A percentile compares a stretch with the other conserved stretches of the same genome.
These are phyloP conservation scores for Psophia crepitans DNA, from an alignment of 2,113 vertebrate species.

Conservation along the genomic window DNA sequence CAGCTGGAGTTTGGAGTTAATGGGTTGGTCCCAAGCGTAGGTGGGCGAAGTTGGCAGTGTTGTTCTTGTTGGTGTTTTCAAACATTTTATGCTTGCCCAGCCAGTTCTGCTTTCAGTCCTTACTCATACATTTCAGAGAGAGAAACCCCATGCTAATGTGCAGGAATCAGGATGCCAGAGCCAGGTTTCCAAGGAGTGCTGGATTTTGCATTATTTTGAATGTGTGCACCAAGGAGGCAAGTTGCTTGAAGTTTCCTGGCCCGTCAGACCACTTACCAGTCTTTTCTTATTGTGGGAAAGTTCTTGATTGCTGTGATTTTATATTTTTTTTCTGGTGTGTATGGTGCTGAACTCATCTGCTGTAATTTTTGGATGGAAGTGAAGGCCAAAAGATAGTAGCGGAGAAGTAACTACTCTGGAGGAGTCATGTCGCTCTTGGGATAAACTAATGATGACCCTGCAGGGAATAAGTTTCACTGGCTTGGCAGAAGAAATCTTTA, in stretches of 20 bases:
- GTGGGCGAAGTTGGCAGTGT: conserved; percentile 13
- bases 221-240: not conserved
- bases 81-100: conserved; percentile 42
- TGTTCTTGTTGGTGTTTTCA: conserved; percentile 23
- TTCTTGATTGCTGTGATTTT: not conserved
- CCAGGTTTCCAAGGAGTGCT: not conserved
- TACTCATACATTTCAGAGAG: conserved; percentile 6
- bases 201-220: conserved; percentile 32
- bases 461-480: conserved; percentile 21
- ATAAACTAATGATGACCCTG: not conserved
- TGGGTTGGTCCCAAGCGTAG: conserved; percentile 18
- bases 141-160: conserved; percentile 11
- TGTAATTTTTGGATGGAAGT: not conserved
- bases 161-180: not conserved
- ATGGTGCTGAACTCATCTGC: not conserved
- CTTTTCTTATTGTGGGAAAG: not conserved
- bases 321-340: not conserved
- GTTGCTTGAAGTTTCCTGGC: not conserved
- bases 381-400: not conserved
- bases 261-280: not conserved
- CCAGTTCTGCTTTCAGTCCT: conserved; percentile 39
- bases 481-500: conserved; percentile 34
- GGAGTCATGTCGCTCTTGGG: not conserved
- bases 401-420: not conserved
- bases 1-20: conserved; percentile 28